Evolutionary conservation across 1,140 invertebrate genomes (phyloP), one percentile per base, ranked within the genome.

Genomic region (Philotrypesis tridentata): DNA sequence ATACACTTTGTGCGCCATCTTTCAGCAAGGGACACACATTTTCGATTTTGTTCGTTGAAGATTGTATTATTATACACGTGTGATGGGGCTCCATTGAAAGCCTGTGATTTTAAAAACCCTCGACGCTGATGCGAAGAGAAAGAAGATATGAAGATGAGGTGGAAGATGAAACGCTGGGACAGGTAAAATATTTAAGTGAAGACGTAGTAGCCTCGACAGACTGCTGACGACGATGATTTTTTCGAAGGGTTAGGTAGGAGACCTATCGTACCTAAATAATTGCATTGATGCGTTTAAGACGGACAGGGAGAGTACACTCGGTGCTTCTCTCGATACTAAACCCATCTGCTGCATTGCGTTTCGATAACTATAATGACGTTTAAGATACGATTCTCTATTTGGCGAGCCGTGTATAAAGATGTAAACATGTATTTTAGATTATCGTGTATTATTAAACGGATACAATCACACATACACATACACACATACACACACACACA

Each of bases 371-470:
- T 85, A 82, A 86, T 86, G 85, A 86, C 85, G 85, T 89, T 88
- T 82, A 87, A 89, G 61, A 55, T 81, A 67, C 86, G 84, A 88
- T 86, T 88, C 87, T 85, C 73, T 71, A 82, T 87, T 85, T 83
- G 48, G 87, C 87, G 84, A 85, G 85, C 85, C 86, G 87, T 90
- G 88, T 89, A 88, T 88, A 88, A 89, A 88, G 87, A 87, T 90
- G 87, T 89, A 89, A 88, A 90, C 86, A 89, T 89, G 88, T 90
- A 90, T 91, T 91, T 90, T 90, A 91, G 89, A 90, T 90, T 90
- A 90, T 87, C 86, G 86, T 89, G 86, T 87, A 88, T 86, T 90
- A 89, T 88, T 79, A 84, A 80, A 87, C 75, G 76, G 48, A 88
- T 81, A 86, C 79, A 79, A 84, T 81, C 75, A 87, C 29, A 82